These are phyloP conservation scores for Peucedramus taeniatus DNA, from an alignment of 2,113 vertebrate genomes.

Conservation along the genomic window DNA sequence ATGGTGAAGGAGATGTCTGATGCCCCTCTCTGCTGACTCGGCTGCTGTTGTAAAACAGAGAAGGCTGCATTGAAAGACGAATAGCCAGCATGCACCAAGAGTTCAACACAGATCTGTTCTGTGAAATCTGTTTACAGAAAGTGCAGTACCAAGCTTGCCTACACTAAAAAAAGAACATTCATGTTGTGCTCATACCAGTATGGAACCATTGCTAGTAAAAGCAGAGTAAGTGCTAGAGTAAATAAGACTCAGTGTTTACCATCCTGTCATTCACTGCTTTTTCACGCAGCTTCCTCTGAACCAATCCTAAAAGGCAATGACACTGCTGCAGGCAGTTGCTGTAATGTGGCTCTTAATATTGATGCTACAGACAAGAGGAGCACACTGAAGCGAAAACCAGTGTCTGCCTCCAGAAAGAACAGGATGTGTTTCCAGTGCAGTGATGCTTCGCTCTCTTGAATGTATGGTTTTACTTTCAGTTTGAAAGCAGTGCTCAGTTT, in stretches of 20 bases:
- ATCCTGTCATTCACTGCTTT: neutral
- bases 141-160: neutral
- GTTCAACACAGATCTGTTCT: neutral
- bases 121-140: neutral
- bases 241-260: neutral
- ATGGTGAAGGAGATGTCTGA: conserved; percentile 92
- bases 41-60: conserved; percentile 78
- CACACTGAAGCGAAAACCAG: neutral
- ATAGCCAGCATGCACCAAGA: neutral
- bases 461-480: neutral
- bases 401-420: neutral
- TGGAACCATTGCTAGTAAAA: neutral
- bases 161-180: neutral
- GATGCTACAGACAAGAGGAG: neutral
- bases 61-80: neutral
- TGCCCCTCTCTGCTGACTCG: conserved; percentile 84
- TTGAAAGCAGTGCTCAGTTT: neutral
- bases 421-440: neutral
- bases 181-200: neutral
- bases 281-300: neutral
- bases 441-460: neutral
- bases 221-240: neutral
- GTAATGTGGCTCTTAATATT: neutral
- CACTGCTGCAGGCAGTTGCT: neutral
- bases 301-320: neutral